Conservation (phyloP, 2,113 vertebrate species). For the Stigmatopora argus region DNA sequence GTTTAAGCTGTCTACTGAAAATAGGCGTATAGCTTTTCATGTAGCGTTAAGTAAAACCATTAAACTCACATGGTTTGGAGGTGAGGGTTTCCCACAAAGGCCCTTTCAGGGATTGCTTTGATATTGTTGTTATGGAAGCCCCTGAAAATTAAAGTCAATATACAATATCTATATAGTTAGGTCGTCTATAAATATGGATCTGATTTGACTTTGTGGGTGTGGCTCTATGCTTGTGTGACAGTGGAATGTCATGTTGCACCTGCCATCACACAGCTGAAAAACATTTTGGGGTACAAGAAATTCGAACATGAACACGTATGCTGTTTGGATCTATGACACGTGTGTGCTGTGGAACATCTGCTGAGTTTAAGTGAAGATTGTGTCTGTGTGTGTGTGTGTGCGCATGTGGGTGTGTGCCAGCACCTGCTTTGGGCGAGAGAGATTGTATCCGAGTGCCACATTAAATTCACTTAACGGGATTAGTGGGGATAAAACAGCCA, state of each 20-base stretch:
- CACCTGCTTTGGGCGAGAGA: slow-evolving; percentile 71
- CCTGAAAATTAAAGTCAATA: slow-evolving; percentile 65
- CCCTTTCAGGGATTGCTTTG: slow-evolving; percentile 87
- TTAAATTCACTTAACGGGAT: slow-evolving; percentile 72
- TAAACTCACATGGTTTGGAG: slow-evolving; percentile 89
- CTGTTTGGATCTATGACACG: slow-evolving; percentile 56
- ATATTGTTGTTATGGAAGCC: slow-evolving; percentile 97
- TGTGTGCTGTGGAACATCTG: slow-evolving; percentile 65
- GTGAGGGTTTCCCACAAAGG: slow-evolving; percentile 90
- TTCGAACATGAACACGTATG: slow-evolving; percentile 53
- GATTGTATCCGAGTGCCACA: slow-evolving; percentile 70
- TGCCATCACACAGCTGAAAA: slow-evolving; percentile 65
- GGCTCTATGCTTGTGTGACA: slow-evolving; percentile 23
- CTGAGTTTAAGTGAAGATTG: slow-evolving; percentile 52
- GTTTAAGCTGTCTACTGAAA: slow-evolving; percentile 19
- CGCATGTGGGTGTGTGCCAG: slow-evolving; percentile 47
- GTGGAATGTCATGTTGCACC: slow-evolving; percentile 61
- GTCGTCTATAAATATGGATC: slow-evolving; percentile 24
- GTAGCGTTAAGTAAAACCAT: slow-evolving; percentile 1
- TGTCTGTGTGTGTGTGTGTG: slow-evolving; percentile 23
- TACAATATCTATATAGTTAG: slow-evolving; percentile 25
- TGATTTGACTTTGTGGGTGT: slow-evolving; percentile 14
- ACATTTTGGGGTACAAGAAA: slow-evolving; percentile 68
- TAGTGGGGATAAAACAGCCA: slow-evolving; percentile 64
- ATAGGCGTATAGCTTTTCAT: slow-evolving; percentile 5